Evolutionary conservation across 2,113 vertebrate genomes (phyloP).

Genomic region (Choloepus hoffmanni): DNA sequence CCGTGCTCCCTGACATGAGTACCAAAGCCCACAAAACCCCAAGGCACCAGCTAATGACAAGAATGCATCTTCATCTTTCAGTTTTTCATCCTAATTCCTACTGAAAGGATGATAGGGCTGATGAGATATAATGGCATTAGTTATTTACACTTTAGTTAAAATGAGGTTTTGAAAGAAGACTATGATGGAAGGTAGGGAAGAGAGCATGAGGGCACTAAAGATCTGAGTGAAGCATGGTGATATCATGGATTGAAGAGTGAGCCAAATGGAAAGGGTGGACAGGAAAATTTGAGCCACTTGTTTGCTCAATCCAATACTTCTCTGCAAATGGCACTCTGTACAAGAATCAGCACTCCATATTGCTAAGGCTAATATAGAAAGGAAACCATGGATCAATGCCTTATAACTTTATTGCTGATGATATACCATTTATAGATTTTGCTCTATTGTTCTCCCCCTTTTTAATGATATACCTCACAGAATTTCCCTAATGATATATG

Average conservation of each 20-base stretch:
- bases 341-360: neutral
- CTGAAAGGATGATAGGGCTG: neutral
- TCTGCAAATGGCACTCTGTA: neutral
- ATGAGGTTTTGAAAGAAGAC: neutral
- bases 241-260: neutral
- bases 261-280: neutral
- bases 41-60: neutral
- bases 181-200: neutral
- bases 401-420: neutral
- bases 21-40: neutral
- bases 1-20: neutral
- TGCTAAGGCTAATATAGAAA: neutral
- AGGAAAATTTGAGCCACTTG: neutral
- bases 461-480: neutral
- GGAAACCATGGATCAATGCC: neutral
- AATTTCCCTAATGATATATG: neutral
- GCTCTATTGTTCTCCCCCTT: neutral
- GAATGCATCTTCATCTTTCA: neutral
- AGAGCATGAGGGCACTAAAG: neutral
- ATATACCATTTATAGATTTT: neutral
- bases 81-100: neutral
- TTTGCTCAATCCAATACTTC: neutral
- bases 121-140: neutral
- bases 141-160: neutral
- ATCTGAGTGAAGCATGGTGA: neutral